A percentile compares a stretch with the other conserved stretches of the same genome.
Evolutionary conservation across 2,888 invertebrate genomes (phyloP).

Genomic region (Galeruca laticollis): DNA sequence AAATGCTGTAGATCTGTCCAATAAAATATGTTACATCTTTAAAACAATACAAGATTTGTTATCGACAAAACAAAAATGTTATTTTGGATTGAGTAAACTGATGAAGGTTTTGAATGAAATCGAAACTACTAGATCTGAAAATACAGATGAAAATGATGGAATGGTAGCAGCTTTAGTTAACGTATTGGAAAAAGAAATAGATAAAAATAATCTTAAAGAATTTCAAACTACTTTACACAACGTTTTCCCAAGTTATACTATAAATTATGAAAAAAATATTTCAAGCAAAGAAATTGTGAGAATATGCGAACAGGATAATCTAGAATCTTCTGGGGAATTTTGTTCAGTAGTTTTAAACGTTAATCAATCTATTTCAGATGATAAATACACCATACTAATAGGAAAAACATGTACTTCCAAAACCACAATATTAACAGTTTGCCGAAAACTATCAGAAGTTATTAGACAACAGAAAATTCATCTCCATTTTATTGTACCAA

Average conservation of each 20-base stretch:
- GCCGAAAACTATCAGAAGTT: constrained; percentile 73
- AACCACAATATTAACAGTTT: constrained; percentile 79
- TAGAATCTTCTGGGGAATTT: constrained; percentile 80
- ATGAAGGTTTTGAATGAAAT: constrained; percentile 86
- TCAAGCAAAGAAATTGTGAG: constrained; percentile 68
- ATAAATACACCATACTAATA: constrained; percentile 86
- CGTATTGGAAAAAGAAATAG: constrained; percentile 88
- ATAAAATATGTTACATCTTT: constrained; percentile 83
- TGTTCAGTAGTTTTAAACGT: constrained; percentile 84
- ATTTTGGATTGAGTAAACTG: constrained; percentile 85
- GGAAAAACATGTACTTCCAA: constrained; percentile 85
- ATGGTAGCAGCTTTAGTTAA: constrained; percentile 84
- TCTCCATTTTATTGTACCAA: constrained; percentile 78
- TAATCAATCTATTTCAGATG: constrained; percentile 86
- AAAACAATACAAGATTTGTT: constrained; percentile 68
- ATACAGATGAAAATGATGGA: constrained; percentile 79
- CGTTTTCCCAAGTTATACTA: constrained; percentile 83
- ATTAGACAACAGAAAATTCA: constrained; percentile 27
- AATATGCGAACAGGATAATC: constrained; percentile 73
- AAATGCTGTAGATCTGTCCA: constrained; percentile 77
- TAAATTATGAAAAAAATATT: constrained; percentile 49
- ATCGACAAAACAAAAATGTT: constrained; percentile 79
- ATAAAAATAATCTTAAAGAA: constrained; percentile 84
- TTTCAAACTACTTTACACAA: constrained; percentile 87
- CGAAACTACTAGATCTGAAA: constrained; percentile 78